These are phyloP conservation scores for Otus sunia DNA, from an alignment of 2,113 vertebrate species.

Conservation along the genomic window DNA sequence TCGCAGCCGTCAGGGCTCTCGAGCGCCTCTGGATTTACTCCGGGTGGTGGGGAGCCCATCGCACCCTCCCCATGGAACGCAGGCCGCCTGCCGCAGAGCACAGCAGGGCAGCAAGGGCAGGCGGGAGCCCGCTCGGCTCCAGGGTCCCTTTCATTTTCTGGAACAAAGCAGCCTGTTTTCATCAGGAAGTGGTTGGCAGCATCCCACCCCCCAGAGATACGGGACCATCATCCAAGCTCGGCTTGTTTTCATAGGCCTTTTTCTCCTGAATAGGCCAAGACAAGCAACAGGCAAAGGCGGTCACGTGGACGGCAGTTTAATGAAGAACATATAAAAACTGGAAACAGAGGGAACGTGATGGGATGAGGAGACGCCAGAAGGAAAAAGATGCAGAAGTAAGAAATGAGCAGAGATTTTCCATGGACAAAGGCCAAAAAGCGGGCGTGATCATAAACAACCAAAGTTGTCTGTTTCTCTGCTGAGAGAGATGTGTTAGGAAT, in stretches of 20 bases:
- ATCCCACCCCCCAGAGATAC: background rate
- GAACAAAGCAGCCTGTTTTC: conserved; percentile 50
- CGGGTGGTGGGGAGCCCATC: background rate
- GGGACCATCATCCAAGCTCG: background rate
- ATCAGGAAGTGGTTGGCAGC: background rate
- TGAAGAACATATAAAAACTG: conserved; percentile 24
- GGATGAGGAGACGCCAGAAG: background rate
- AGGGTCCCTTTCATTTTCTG: conserved; percentile 5
- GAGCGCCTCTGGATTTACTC: background rate
- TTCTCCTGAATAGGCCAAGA: conserved; percentile 37
- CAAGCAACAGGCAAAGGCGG: background rate
- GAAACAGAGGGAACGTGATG: background rate
- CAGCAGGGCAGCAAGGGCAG: background rate
- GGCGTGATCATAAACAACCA: background rate
- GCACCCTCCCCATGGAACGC: background rate
- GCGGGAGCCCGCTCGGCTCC: background rate
- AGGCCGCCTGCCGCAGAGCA: background rate
- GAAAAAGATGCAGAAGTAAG: background rate
- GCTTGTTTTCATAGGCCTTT: conserved; percentile 21
- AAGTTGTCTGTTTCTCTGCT: background rate
- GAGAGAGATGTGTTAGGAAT: background rate
- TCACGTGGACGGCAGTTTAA: conserved; percentile 21
- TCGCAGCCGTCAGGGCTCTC: background rate
- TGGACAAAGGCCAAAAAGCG: background rate
- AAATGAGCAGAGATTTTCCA: background rate